phyloP scores from a whole-genome alignment of 2,113 vertebrate genomes.

The Eolophus roseicapilla region DNA sequence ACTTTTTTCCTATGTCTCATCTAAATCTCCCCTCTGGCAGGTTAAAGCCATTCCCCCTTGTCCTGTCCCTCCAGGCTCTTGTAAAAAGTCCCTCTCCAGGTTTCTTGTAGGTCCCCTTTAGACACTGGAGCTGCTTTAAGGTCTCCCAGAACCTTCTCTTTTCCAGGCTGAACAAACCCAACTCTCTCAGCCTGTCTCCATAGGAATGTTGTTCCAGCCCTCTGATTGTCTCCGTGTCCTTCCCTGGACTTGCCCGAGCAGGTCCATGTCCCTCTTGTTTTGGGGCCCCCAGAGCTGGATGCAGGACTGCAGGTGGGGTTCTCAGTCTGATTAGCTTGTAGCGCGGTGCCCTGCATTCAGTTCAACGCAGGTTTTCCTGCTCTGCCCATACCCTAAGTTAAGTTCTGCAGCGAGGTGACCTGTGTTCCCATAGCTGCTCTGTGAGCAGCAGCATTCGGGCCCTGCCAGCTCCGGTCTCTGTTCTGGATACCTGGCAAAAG shows the following conservation, averaged over 20 bases:
- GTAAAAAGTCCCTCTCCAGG: not conserved
- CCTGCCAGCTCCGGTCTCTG: fast-evolving
- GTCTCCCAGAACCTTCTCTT: not conserved
- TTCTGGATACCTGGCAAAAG: fast-evolving
- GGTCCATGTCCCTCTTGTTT: not conserved
- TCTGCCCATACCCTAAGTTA: not conserved
- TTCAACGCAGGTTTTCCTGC: not conserved
- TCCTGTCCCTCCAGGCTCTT: not conserved
- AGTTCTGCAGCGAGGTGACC: not conserved
- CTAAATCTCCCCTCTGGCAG: not conserved
- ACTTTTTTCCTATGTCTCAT: not conserved
- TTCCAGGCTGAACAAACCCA: not conserved
- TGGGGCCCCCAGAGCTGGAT: not conserved
- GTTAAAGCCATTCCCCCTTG: not conserved
- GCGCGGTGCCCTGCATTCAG: fast-evolving
- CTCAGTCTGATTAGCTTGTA: not conserved
- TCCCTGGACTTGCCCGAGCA: not conserved
- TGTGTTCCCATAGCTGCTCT: fast-evolving
- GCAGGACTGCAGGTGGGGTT: not conserved
- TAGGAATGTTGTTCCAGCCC: not conserved
- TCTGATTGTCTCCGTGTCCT: not conserved
- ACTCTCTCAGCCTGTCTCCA: not conserved
- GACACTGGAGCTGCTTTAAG: not conserved
- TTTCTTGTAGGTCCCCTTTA: not conserved
- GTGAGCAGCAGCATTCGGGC: fast-evolving